Evolutionary conservation across 2,113 vertebrate species (phyloP), one percentile per base, ranked within the genome.

Genomic region (Motacilla alba): DNA sequence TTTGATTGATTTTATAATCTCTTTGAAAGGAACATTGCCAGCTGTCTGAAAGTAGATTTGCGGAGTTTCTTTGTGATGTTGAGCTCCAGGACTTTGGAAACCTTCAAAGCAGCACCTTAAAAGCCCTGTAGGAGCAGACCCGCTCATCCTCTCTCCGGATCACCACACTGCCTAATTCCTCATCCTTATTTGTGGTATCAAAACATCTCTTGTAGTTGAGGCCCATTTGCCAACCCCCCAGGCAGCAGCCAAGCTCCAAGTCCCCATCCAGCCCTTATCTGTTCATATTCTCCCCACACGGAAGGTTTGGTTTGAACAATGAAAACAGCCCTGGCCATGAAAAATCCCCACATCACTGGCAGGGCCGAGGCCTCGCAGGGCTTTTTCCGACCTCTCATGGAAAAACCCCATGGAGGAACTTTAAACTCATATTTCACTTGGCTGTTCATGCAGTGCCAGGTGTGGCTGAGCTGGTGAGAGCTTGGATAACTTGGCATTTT

Each of bases 291-390:
- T 77, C n/a, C 72, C 50, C 81, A 33, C 84, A 62, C 4, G 52
- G 35, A 74, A 93, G 63, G 55, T 3, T 73, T 93, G 82, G 2
- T 93, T 85, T 70, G 70, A 93, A 80, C 84, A 90, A 90, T 74
- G 84, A 15, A 9, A 85, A 9, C 49, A 47, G 33, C 69, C 30
- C 75, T 59, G 78, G 50, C 82, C n/a, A 2, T 21, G 64, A 21
- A 20, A 27, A 83, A 64, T 44, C 11, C 69, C 83, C 37, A 44
- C 43, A 20, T 49, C 17, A 1, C 27, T 33, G 50, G 56, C 62
- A 30, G 2, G 2, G 37, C 2, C 1, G 3, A 67, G 52, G 43
- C 41, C 63, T 86, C 3, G 0, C 2, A 3, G 26, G 23, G n/a
- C 3, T 66, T 74, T 73, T 56, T 44, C 28, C 20, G 35, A 7